phyloP scores from a whole-genome alignment of 1,140 invertebrate genomes.

The Tetranychus urticae region DNA sequence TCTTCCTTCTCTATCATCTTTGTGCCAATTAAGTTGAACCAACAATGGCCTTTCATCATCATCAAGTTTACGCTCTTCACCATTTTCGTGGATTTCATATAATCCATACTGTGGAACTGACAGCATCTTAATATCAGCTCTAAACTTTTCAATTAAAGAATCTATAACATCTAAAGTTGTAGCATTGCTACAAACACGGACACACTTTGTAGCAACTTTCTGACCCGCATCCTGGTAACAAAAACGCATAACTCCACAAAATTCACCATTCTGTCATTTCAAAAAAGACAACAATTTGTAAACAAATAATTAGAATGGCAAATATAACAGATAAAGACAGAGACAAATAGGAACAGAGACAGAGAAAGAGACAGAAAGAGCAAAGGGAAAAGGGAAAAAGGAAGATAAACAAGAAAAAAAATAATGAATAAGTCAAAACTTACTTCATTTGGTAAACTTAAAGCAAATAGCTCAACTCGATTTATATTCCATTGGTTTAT shows the following conservation, averaged over 20 bases:
- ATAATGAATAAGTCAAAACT: no score
- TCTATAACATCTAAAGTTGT: slow-evolving; percentile 82
- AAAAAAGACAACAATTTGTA: background rate
- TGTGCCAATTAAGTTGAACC: slow-evolving; percentile 98
- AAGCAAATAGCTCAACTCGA: background rate
- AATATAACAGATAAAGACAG: no score
- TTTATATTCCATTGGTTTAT: background rate
- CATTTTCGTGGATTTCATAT: slow-evolving; percentile 89
- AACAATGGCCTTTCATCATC: slow-evolving; percentile 77
- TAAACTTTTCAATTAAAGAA: slow-evolving; percentile 94
- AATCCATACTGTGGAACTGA: slow-evolving; percentile 83
- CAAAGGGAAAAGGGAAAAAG: no score
- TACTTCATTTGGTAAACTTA: background rate
- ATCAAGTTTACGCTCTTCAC: slow-evolving; percentile 68
- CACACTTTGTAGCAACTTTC: slow-evolving; percentile 97
- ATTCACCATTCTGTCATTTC: slow-evolving; percentile 46
- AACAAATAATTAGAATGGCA: no score
- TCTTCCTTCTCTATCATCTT: slow-evolving; percentile 85
- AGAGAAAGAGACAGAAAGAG: no score
- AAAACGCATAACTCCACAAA: slow-evolving; percentile 94
- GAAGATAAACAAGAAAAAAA: no score
- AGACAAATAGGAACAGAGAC: no score
- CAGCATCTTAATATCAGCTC: slow-evolving; percentile 96
- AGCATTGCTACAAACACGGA: slow-evolving; percentile 82
- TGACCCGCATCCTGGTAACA: slow-evolving; percentile 93